Conservation (phyloP, 2,113 vertebrate genomes). For the Motacilla alba region DNA sequence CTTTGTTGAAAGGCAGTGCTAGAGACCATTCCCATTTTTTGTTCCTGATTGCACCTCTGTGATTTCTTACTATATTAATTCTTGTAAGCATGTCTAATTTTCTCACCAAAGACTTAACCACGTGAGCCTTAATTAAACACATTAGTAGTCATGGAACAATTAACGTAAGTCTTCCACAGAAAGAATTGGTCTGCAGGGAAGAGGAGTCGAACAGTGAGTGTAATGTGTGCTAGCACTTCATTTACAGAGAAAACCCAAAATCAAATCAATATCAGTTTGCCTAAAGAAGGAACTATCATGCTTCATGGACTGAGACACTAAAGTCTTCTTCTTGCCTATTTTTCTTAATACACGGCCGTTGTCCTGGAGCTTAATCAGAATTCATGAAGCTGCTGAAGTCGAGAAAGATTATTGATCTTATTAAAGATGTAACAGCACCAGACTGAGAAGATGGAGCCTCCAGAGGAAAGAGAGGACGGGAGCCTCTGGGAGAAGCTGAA, state of each 20-base stretch:
- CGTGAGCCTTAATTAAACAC: conserved; percentile 45
- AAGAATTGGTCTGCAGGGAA: conserved; percentile 6
- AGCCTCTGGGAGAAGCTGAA: not conserved
- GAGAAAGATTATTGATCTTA: conserved; percentile 25
- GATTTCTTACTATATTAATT: conserved; percentile 6
- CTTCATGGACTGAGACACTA: not conserved
- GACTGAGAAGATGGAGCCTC: not conserved
- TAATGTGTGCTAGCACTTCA: not conserved
- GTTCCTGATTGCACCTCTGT: not conserved
- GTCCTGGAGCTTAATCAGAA: conserved; percentile 16
- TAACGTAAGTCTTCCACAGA: not conserved
- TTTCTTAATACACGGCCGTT: not conserved
- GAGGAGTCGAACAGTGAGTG: not conserved
- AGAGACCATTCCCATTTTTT: not conserved
- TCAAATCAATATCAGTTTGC: conserved; percentile 19
- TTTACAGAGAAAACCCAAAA: conserved; percentile 28
- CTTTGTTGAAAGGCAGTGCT: not conserved
- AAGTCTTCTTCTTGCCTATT: conserved; percentile 28
- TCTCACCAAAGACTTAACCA: not conserved
- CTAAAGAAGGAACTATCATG: conserved; percentile 3
- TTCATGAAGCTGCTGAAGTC: conserved; percentile 20
- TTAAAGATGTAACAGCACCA: conserved; percentile 26
- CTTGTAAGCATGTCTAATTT: not conserved
- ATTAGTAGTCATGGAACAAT: conserved; percentile 32
- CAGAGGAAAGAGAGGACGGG: not conserved